phyloP scores from a whole-genome alignment of 2,797 vertebrate species.

The Neosilurus mollespiculum region DNA sequence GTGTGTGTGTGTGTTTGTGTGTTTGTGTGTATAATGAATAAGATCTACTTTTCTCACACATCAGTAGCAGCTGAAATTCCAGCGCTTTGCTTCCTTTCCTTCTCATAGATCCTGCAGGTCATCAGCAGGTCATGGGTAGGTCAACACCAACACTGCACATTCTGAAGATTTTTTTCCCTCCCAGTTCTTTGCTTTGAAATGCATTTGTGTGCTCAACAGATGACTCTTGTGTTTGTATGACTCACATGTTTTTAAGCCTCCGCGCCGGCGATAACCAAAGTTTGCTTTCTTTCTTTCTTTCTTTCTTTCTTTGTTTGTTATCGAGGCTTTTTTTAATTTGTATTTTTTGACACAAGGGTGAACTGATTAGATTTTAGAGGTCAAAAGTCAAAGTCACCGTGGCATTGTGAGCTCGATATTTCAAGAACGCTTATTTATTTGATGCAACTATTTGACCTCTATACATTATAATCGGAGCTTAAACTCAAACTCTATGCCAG shows the following conservation, averaged over 20 bases:
- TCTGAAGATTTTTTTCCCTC: neutral
- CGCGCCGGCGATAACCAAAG: no score
- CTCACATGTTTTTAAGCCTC: neutral
- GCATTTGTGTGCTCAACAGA: neutral
- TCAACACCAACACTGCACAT: neutral
- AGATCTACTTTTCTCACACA: conserved; percentile 11
- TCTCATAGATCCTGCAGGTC: neutral
- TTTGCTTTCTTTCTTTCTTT: no score
- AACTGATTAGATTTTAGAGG: no score
- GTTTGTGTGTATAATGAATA: conserved; percentile 30
- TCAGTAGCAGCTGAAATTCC: conserved; percentile 14
- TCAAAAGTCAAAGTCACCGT: no score
- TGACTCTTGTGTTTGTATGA: neutral
- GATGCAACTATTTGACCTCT: no score
- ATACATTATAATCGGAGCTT: no score
- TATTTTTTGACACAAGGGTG: no score
- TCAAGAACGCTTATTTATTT: no score
- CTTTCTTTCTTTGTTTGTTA: no score
- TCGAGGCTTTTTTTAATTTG: no score
- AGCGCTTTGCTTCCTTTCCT: conserved; percentile 23
- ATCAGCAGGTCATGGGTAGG: neutral
- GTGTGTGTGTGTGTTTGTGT: neutral
- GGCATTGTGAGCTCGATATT: no score
- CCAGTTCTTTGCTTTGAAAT: neutral
- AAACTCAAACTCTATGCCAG: no score